Evolutionary conservation across 2,113 vertebrate genomes (phyloP).

Genomic region (Danio rerio): DNA sequence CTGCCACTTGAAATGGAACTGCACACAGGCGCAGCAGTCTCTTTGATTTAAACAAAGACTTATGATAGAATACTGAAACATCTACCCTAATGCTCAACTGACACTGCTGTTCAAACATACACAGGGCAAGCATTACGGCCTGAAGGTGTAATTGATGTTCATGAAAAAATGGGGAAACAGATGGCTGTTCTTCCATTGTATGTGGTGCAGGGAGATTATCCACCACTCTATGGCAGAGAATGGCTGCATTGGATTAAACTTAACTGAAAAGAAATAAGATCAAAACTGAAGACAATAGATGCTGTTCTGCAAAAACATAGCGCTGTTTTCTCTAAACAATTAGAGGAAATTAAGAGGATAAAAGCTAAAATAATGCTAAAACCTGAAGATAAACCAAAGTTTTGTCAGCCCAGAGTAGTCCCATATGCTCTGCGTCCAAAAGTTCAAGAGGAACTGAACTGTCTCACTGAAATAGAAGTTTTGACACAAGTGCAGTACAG

Average conservation of each 20-base stretch:
- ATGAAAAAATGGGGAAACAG: neutral
- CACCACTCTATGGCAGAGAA: conserved; percentile 28
- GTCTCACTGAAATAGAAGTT: no score
- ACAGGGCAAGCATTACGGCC: neutral
- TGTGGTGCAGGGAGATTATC: neutral
- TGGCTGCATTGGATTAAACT: conserved; percentile 26
- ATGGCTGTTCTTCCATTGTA: conserved; percentile 11
- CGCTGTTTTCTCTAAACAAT: neutral
- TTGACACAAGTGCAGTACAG: no score
- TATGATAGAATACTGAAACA: no score
- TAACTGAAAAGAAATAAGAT: conserved; percentile 26
- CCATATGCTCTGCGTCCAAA: no score
- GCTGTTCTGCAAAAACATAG: neutral
- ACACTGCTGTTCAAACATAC: no score
- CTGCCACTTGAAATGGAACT: neutral
- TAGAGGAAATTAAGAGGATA: neutral
- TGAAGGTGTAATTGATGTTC: neutral
- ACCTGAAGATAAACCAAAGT: conserved; percentile 4
- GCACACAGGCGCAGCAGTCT: neutral
- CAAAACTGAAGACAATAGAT: neutral
- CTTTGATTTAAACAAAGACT: no score
- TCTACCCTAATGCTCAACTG: no score
- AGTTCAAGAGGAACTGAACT: no score
- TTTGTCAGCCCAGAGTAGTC: neutral
- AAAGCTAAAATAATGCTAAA: conserved; percentile 5